Evolutionary conservation across 2,797 vertebrate species (phyloP).

Genomic region (Chaenodraco wilsoni): DNA sequence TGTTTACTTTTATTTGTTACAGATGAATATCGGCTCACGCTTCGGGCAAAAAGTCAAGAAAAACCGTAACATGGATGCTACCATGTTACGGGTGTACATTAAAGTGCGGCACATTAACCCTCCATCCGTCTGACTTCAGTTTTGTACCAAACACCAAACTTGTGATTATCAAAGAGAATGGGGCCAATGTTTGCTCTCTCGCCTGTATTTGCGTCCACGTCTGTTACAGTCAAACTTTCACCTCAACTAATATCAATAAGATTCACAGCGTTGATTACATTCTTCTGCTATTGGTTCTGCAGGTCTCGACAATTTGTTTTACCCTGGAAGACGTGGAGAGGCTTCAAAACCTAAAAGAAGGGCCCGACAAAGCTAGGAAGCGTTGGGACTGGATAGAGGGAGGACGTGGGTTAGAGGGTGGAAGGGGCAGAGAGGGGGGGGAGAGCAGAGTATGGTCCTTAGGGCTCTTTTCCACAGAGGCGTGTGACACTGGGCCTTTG

Average conservation of each 20-base stretch:
- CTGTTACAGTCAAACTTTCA: constrained; percentile 32
- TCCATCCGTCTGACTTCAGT: neutral
- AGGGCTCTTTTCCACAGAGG: constrained; percentile 82
- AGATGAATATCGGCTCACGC: constrained; percentile 9
- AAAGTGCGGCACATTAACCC: neutral
- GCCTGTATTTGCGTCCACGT: constrained; percentile 49
- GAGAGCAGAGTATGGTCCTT: constrained; percentile 62
- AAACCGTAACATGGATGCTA: constrained; percentile 22
- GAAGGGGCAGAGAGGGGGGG: constrained; percentile 31
- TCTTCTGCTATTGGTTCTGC: constrained; percentile 32
- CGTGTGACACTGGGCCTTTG: constrained; percentile 83
- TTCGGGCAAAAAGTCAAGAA: neutral
- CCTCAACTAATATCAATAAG: constrained; percentile 43
- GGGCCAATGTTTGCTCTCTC: constrained; percentile 48
- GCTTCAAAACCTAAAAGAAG: constrained; percentile 34
- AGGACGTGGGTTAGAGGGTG: constrained; percentile 51
- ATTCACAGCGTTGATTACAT: constrained; percentile 45
- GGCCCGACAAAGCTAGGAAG: constrained; percentile 25
- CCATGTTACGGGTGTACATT: neutral
- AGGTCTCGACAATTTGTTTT: constrained; percentile 6
- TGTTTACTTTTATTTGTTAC: constrained; percentile 20
- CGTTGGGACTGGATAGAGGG: constrained; percentile 40
- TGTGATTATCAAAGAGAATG: constrained; percentile 29
- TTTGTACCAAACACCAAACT: constrained; percentile 19
- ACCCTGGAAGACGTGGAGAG: constrained; percentile 11